These are phyloP conservation scores for Strigops habroptila DNA, from an alignment of 2,113 vertebrate genomes.

Conservation along the genomic window DNA sequence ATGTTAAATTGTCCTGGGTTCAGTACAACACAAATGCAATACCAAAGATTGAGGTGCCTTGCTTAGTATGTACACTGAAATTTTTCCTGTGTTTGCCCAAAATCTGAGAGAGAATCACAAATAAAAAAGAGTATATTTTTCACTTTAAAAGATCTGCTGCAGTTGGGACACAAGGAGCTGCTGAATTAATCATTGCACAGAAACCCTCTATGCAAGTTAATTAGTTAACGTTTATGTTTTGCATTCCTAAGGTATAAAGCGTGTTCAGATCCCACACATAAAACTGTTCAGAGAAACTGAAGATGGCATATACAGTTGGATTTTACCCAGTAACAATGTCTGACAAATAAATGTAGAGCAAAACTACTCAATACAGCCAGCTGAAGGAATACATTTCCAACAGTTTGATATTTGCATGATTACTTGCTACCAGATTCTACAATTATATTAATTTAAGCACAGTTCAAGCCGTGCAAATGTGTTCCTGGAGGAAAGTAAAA, in stretches of 20 bases:
- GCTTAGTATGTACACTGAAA: rapidly evolving
- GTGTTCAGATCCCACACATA: neutral
- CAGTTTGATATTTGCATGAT: neutral
- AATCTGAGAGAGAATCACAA: neutral
- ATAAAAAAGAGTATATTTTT: neutral
- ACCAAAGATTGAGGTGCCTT: neutral
- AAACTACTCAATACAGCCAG: neutral
- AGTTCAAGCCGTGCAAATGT: neutral
- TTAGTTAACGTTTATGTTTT: neutral
- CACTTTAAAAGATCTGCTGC: neutral
- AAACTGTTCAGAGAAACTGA: neutral
- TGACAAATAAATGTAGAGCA: neutral
- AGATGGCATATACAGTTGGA: neutral
- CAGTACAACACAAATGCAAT: neutral
- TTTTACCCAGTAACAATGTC: neutral
- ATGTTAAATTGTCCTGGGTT: neutral
- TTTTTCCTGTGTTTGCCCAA: neutral
- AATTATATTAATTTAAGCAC: neutral
- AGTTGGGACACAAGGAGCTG: neutral
- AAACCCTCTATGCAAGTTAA: neutral
- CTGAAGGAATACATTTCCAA: neutral
- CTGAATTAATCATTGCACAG: neutral
- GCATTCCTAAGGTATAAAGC: neutral
- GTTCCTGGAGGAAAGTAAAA: constrained; percentile 30
- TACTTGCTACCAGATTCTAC: neutral